These are phyloP conservation scores for Drosophila flavopinicola DNA, from an alignment of 2,888 invertebrate species.

Conservation along the genomic window DNA sequence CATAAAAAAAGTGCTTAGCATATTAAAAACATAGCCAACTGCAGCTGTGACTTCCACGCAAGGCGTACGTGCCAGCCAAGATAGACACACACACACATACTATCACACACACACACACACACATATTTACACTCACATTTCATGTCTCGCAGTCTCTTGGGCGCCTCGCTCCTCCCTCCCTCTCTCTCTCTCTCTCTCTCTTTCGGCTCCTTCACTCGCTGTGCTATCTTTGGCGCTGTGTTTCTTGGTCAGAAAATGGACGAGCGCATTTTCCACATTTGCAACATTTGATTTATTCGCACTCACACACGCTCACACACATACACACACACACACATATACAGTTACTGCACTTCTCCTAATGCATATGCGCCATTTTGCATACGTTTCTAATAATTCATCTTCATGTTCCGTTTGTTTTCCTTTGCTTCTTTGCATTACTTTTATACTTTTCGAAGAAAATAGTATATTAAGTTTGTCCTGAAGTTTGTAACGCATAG, in stretches of 20 bases:
- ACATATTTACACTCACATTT: slow-evolving; percentile 7
- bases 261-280: slow-evolving; percentile 52
- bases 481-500: no score
- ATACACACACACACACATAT: slow-evolving; percentile 5
- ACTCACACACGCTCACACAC: slow-evolving; percentile 10
- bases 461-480: no score
- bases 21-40: slow-evolving; percentile 72
- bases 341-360: slow-evolving; percentile 27
- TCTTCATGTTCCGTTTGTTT: slow-evolving; percentile 46
- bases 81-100: slow-evolving; percentile 8
- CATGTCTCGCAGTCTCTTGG: slow-evolving; percentile 11
- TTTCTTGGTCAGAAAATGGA: slow-evolving; percentile 54
- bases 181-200: not conserved
- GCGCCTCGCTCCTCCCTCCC: not conserved
- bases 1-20: slow-evolving; percentile 72
- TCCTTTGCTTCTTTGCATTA: slow-evolving; percentile 6
- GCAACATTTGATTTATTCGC: slow-evolving; percentile 65
- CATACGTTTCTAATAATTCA: slow-evolving; percentile 74
- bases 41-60: slow-evolving; percentile 61
- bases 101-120: slow-evolving; percentile 8
- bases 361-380: slow-evolving; percentile 73
- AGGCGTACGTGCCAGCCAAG: slow-evolving; percentile 49
- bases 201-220: not conserved
- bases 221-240: slow-evolving; percentile 34
- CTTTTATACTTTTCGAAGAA: no score